Evolutionary conservation across 1,140 invertebrate species (phyloP), one percentile per base, ranked within the genome.

Genomic region (Leptestheria dahalacensis): DNA sequence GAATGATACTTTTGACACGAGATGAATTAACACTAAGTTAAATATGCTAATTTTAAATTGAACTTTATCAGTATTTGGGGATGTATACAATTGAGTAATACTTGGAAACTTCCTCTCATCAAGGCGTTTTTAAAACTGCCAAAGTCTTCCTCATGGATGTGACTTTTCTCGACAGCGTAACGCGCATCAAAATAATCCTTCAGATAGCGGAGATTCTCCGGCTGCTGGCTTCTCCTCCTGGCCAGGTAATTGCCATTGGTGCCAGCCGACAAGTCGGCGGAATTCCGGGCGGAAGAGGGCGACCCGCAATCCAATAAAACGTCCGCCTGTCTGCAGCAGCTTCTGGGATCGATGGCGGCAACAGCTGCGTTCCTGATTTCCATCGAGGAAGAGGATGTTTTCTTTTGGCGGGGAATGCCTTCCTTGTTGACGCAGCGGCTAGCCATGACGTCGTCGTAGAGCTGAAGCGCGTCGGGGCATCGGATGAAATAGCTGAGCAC

Each of bases 161-260:
- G 20, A 10, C 33, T 25, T 55, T 55, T 55, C n/a, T 26, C 53
- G 23, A 29, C 33, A 18, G 53, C 26, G 26, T 29, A 55, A 33
- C 53, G 53, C 2, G 33, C 53, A 20, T 55, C 53, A 20, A 29
- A 55, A n/a, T 55, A 55, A 29, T 55, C 33, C 24, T 28, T 25
- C 25, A 55, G 53, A 29, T 55, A 55, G 10, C 53, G 23, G 21
- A 28, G 23, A 20, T 55, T 55, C 20, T 55, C 53, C 26, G 33
- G 53, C 12, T 55, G 53, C 18, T 55, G 53, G 29, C 53, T 55
- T 21, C 24, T 29, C 21, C 53, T 24, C 6, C 53, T 26, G 29
- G 26, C 20, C 3, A 28, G 12, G 10, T 29, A 55, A 3, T 28
- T 26, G 3, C 15, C 53, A 2, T 10, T 15, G 12, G n/a, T n/a